Percentiles rank a stretch among this genome's conserved stretches.
Conservation (phyloP, 2,113 vertebrate species). For the Gymnarchus niloticus region DNA sequence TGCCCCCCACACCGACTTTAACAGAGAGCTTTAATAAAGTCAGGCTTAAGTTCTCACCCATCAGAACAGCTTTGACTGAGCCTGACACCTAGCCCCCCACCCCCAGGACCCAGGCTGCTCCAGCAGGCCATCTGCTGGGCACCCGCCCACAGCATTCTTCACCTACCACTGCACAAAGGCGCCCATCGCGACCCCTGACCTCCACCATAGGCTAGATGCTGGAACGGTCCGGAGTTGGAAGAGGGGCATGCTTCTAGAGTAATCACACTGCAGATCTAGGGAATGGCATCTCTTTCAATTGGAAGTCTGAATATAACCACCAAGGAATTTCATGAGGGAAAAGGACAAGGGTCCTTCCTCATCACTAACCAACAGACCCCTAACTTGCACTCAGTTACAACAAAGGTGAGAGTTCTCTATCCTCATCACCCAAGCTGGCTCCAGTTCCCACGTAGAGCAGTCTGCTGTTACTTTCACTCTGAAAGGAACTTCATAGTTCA, state of each 20-base stretch:
- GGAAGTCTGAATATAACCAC: no score
- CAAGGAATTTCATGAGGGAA: no score
- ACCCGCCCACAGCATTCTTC: conserved; percentile 33
- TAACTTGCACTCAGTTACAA: no score
- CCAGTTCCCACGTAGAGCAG: background rate
- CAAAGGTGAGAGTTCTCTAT: background rate
- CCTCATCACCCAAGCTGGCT: background rate
- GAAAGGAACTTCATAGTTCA: background rate
- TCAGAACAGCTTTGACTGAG: background rate
- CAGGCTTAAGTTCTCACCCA: background rate
- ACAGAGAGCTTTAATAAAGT: background rate
- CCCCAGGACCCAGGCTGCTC: background rate
- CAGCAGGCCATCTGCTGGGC: conserved; percentile 54
- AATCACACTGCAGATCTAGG: background rate
- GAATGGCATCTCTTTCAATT: no score
- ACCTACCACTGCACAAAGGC: conserved; percentile 30
- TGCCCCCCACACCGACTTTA: background rate
- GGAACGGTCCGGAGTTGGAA: conserved; percentile 32
- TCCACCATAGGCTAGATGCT: background rate
- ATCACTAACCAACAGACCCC: no score
- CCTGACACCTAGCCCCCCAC: conserved; percentile 23
- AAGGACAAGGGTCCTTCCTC: no score
- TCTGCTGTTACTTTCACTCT: background rate
- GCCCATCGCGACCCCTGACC: conserved; percentile 1
- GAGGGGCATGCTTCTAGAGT: conserved; percentile 20